Evolutionary conservation across 1,140 invertebrate species (phyloP).

Genomic region (Drosophila teissieri): DNA sequence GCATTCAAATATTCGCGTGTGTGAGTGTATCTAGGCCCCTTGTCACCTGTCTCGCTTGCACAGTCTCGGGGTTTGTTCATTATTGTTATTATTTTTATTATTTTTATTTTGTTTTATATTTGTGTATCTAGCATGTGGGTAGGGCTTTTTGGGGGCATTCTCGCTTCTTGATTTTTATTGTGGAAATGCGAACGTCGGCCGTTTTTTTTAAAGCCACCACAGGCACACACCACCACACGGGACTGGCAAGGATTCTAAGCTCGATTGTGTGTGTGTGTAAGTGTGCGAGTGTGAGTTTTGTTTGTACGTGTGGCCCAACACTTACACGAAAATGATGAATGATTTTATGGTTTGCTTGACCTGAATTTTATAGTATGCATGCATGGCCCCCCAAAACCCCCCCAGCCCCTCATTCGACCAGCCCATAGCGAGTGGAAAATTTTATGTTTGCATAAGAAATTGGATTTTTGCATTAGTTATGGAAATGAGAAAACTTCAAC

Average conservation of each 20-base stretch:
- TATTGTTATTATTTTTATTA: constrained; percentile 80
- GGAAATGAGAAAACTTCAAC: constrained; percentile 84
- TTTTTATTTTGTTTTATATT: constrained; percentile 79
- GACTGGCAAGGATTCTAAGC: constrained; percentile 53
- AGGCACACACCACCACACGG: constrained; percentile 20
- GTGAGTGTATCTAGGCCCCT: constrained; percentile 53
- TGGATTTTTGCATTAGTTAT: constrained; percentile 85
- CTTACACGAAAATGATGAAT: constrained; percentile 84
- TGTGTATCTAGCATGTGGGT: constrained; percentile 39
- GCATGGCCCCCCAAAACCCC: constrained; percentile 40
- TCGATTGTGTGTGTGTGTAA: constrained; percentile 31
- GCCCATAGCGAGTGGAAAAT: constrained; percentile 81
- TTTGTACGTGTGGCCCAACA: constrained; percentile 68
- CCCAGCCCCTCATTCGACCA: constrained; percentile 14
- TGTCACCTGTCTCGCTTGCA: constrained; percentile 74
- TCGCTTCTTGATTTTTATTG: constrained; percentile 81
- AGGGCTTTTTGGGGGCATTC: constrained; percentile 47
- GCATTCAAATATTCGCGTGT: constrained; percentile 55
- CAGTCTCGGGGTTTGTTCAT: constrained; percentile 58
- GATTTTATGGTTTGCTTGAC: constrained; percentile 84
- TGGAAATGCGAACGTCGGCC: constrained; percentile 80
- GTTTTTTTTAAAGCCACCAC: constrained; percentile 73
- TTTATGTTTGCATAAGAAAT: constrained; percentile 85
- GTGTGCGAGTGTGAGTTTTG: constrained; percentile 44
- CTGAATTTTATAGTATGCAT: constrained; percentile 83